A percentile compares a stretch with the other conserved stretches of the same genome.
Evolutionary conservation across 2,113 vertebrate genomes (phyloP).

Genomic region (Channa maculata): DNA sequence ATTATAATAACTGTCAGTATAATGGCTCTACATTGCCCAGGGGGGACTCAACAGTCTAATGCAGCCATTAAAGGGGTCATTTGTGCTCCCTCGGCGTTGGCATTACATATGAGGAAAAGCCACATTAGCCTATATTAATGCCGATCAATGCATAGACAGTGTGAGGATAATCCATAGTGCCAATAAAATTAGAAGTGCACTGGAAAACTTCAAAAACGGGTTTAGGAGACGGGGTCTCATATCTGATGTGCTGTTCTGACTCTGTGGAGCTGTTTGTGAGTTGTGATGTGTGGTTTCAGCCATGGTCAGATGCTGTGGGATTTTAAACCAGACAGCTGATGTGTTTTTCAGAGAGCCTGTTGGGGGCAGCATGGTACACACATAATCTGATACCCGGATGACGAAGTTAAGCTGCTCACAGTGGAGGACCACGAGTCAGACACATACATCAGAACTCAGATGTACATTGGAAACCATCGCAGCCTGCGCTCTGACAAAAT

Average conservation of each 20-base stretch:
- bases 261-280: constrained; percentile 5
- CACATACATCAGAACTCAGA: constrained; percentile 39
- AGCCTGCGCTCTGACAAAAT: not conserved
- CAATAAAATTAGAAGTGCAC: constrained; percentile 23
- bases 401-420: constrained; percentile 52
- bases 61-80: constrained; percentile 63
- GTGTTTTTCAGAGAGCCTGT: constrained; percentile 65
- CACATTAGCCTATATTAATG: constrained; percentile 70
- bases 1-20: constrained; percentile 24
- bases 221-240: too few species aligned
- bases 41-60: constrained; percentile 59
- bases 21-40: constrained; percentile 28
- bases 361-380: constrained; percentile 84
- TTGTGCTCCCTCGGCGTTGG: constrained; percentile 49
- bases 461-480: constrained; percentile 24
- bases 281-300: constrained; percentile 38
- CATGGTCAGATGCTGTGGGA: constrained; percentile 20
- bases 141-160: constrained; percentile 64
- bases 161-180: constrained; percentile 32
- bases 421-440: constrained; percentile 32
- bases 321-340: constrained; percentile 22
- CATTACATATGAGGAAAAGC: constrained; percentile 60
- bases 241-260: not conserved
- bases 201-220: not conserved
- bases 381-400: constrained; percentile 58